phyloP scores from a whole-genome alignment of 1,140 invertebrate species.

The Papilio dardanus region DNA sequence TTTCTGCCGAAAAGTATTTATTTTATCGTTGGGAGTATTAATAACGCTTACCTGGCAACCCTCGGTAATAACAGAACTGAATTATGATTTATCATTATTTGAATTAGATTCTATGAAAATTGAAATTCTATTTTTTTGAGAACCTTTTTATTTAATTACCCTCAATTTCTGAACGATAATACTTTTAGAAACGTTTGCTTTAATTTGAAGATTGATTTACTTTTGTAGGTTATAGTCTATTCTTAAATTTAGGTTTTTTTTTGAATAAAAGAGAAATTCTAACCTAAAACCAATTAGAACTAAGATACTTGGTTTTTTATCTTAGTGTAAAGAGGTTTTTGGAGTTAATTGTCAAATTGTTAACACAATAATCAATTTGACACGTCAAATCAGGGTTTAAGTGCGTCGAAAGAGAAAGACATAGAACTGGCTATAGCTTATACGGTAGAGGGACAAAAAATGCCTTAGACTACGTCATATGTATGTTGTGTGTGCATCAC shows the following conservation, averaged over 20 bases:
- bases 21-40: slow-evolving; percentile 30
- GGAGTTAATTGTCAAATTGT: too few species aligned
- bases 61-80: background rate
- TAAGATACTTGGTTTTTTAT: too few species aligned
- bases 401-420: too few species aligned
- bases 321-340: too few species aligned
- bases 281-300: too few species aligned
- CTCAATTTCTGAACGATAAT: background rate
- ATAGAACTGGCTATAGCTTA: too few species aligned
- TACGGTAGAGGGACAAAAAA: too few species aligned
- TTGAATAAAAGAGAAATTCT: background rate
- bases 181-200: background rate
- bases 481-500: too few species aligned
- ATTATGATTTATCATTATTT: slow-evolving; percentile 34
- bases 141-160: slow-evolving; percentile 28
- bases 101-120: slow-evolving; percentile 22
- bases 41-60: slow-evolving; percentile 32
- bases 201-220: slow-evolving; percentile 19
- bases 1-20: slow-evolving; percentile 29
- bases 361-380: too few species aligned
- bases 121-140: slow-evolving; percentile 16
- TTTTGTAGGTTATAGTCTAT: background rate
- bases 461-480: too few species aligned
- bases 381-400: too few species aligned
- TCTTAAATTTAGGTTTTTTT: background rate